Evolutionary conservation across 2,113 vertebrate genomes (phyloP), one percentile per base, ranked within the genome.

Genomic region (Tapirus terrestris): DNA sequence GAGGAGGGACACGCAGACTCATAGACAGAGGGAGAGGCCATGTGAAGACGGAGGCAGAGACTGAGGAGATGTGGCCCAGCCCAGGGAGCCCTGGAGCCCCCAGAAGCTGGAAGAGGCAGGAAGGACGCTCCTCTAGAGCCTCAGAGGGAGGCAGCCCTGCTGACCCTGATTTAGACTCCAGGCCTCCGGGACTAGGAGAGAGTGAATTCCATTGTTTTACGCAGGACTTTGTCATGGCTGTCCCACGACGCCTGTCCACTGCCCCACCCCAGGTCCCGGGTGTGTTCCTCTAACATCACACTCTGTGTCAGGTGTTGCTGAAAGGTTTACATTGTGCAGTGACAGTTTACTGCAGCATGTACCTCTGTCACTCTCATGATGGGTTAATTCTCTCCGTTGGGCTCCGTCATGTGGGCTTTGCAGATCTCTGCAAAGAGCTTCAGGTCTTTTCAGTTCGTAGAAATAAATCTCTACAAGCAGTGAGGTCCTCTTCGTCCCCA

Each of bases 351-450:
- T 8, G 20, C 23, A 0, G 3, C 45, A 11, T 1, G 12, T 12
- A 7, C 25, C 61, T 3, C 8, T 5, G 20, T 13, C 1, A 1
- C 29, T 51, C 6, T 56, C 48, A 17, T 1, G 14, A 8, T 6
- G 33, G 65, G 9, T 8, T 4, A 16, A 6, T 39, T 31, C 63
- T 70, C 48, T 36, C 23, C 70, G 56, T 18, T 58, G 56, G 4
- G 36, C 1, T 8, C 6, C 0, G 80, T 17, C 17, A 1, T 5
- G 18, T 29, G 29, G 8, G 1, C 16, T 5, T 3, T 0, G 10
- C 51, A 23, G 7, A 21, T 20, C 53, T 73, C 9, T 5, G 1
- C 6, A 27, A 0, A 12, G 68, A 31, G 17, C 18, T 2, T 3
- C 12, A 8, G 36, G 29, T 14, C 36, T 8, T 33, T 8, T 14